Percentiles rank a stretch among this genome's conserved stretches.
Evolutionary conservation across 2,113 vertebrate species (phyloP).

Genomic region (Microcebus jonahi): DNA sequence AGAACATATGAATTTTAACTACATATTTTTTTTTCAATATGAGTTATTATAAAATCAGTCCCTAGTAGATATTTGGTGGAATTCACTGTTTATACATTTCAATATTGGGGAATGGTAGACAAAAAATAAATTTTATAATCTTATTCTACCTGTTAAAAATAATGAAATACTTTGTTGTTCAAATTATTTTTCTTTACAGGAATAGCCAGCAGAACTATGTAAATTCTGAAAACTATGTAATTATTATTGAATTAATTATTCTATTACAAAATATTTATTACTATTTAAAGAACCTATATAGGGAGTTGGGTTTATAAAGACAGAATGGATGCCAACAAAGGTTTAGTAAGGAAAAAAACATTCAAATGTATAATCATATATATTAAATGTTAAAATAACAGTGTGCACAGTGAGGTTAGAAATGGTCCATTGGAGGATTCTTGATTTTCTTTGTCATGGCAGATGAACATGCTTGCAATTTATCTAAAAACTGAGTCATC

Average conservation of each 20-base stretch:
- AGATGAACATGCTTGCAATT: background rate
- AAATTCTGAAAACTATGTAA: background rate
- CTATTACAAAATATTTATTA: background rate
- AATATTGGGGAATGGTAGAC: background rate
- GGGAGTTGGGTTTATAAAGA: background rate
- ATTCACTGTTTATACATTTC: slow-evolving; percentile 10
- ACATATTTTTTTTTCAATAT: background rate
- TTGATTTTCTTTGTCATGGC: slow-evolving; percentile 4
- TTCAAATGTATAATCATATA: background rate
- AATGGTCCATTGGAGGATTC: background rate
- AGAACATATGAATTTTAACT: background rate
- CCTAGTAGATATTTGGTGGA: slow-evolving; percentile 12
- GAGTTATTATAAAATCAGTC: background rate
- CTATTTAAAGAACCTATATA: background rate
- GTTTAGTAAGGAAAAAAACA: background rate
- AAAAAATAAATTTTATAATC: slow-evolving; percentile 38
- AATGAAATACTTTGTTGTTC: background rate
- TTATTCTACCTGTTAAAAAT: background rate
- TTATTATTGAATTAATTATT: background rate
- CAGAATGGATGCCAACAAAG: background rate
- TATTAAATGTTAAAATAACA: background rate
- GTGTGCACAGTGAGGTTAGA: background rate
- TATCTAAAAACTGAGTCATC: background rate
- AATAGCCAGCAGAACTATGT: background rate
- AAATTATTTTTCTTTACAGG: background rate